Percentiles rank a stretch among this genome's conserved stretches.
Conservation (phyloP, 1,140 invertebrate species). For the Drosophila navojoa region DNA sequence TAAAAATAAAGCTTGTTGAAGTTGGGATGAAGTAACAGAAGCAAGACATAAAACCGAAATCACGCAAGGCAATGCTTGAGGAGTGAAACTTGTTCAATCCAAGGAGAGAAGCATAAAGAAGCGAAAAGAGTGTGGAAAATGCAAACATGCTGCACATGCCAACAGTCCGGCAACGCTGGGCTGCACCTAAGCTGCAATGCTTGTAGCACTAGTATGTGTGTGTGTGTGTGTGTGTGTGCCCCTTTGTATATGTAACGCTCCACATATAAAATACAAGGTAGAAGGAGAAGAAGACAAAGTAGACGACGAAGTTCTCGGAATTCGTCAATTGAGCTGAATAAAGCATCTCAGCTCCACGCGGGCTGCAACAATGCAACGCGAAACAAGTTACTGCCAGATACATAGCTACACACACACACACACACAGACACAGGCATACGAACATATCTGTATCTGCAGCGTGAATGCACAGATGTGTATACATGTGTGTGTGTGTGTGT, state of each 20-base stretch:
- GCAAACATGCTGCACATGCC: too few relatives aligned
- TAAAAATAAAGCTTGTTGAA: too few relatives aligned
- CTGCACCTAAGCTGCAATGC: slow-evolving; percentile 25
- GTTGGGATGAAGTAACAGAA: background rate
- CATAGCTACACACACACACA: slow-evolving; percentile 3
- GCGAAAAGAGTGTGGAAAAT: too few relatives aligned
- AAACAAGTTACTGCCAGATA: slow-evolving; percentile 43
- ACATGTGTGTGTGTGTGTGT: background rate
- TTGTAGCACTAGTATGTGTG: background rate
- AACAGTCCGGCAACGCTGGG: slow-evolving; percentile 33
- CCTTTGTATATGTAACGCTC: background rate
- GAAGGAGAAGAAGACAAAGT: slow-evolving; percentile 24
- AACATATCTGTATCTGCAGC: slow-evolving; percentile 1
- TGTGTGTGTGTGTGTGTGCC: slow-evolving; percentile 4
- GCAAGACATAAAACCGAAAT: background rate
- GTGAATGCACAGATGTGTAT: background rate
- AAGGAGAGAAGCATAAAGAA: too few relatives aligned
- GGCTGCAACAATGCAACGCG: slow-evolving; percentile 37
- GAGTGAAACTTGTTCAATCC: too few relatives aligned
- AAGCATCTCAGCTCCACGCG: slow-evolving; percentile 14
- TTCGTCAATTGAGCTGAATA: slow-evolving; percentile 57
- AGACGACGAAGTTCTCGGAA: slow-evolving; percentile 62
- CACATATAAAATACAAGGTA: background rate
- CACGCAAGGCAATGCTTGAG: too few relatives aligned
- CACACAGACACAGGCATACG: background rate